Conservation (phyloP, 2,113 vertebrate genomes). For the Ceyx cyanopectus region DNA sequence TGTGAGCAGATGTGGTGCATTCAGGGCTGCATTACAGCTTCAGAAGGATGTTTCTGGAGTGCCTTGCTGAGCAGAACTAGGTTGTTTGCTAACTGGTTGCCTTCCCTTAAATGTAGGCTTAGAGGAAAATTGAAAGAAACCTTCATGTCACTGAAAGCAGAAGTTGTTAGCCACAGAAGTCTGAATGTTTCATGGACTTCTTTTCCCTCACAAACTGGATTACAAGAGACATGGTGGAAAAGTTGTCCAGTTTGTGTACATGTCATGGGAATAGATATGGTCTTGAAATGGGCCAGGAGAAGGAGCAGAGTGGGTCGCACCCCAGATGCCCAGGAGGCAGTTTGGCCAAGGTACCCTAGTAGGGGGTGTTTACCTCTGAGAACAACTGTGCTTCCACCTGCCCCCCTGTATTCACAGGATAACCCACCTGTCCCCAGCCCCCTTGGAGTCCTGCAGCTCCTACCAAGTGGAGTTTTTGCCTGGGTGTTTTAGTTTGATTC, state of each 20-base stretch:
- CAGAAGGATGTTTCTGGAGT: neutral
- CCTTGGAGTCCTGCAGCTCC: neutral
- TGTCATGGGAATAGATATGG: neutral
- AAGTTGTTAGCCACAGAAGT: neutral
- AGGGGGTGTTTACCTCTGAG: neutral
- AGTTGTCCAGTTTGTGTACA: rapidly evolving
- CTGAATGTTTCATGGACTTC: neutral
- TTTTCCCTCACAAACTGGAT: neutral
- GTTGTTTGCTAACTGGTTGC: neutral
- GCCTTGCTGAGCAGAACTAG: neutral
- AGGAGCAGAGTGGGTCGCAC: neutral
- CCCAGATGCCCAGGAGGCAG: neutral
- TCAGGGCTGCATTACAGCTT: neutral
- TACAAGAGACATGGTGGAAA: neutral
- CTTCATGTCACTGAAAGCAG: neutral
- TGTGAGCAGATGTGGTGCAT: neutral
- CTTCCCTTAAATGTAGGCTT: neutral
- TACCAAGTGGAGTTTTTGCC: neutral
- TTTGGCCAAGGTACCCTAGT: neutral
- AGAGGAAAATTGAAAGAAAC: neutral
- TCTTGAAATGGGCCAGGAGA: neutral
- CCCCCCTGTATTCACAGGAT: neutral
- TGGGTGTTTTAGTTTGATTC: neutral
- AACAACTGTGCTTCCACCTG: neutral
- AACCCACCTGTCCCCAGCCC: neutral